Evolutionary conservation across 2,888 invertebrate species (phyloP), one percentile per base, ranked within the genome.

Genomic region (Chrysolina oricalcia): DNA sequence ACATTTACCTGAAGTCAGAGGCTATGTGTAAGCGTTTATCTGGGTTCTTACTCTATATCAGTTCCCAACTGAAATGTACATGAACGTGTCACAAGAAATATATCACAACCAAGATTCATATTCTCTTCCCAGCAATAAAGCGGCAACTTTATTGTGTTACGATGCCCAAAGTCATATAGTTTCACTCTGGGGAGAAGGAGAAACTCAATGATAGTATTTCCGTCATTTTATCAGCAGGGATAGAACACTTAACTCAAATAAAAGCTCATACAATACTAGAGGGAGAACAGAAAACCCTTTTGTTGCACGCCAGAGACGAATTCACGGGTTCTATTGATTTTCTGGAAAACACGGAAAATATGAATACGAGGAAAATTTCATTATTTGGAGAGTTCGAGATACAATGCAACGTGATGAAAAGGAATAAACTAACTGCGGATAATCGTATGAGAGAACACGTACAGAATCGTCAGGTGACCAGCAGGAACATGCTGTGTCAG

Each of bases 161-260:
- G 59, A n/a, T 59, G 59, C 59, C 27, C n/a, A 59, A 59, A 59
- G 59, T 59, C 59, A 35, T 17, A 59, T 59, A 59, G 59, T 35
- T 59, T 9, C 19, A 59, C 59, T n/a, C 59, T 35, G n/a, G 59
- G 59, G 59, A 59, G 27, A 27, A 59, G 35, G 59, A 8, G 59
- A 59, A 56, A 59, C 35, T 59, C 27, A 15, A 27, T 59, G 35
- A 59, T 59, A 59, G 59, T 59, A 59, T 59, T 59, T 35, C 35
- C 59, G 59, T 59, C 59, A 59, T 59, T 59, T 59, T 35, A 59
- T 59, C 59, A 17, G 27, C 0, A n/a, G n/a, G n/a, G 35, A 59
- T 59, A n/a, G 59, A 35, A 59, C 59, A 15, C 59, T 59, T 59
- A 59, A 59, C 59, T 59, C n/a, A n/a, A 59, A 59, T 59, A 59